phyloP scores from a whole-genome alignment of 1,140 invertebrate species.

The Meloidogyne chitwoodi region DNA sequence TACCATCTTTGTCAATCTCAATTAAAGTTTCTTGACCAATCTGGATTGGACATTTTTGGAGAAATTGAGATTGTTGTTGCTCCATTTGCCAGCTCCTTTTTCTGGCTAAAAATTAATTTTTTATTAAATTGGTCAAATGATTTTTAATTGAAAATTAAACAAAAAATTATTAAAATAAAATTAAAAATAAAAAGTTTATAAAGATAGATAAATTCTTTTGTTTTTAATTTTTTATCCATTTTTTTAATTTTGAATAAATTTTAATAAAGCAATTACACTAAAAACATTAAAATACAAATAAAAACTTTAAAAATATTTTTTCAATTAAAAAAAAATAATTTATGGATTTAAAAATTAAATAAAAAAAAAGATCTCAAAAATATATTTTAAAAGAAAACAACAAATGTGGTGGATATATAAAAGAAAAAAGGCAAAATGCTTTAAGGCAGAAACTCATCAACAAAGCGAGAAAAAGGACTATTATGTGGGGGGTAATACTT shows the following conservation, averaged over 20 bases:
- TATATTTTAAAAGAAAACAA: background rate
- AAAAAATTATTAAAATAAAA: too few species aligned
- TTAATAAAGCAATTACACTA: too few species aligned
- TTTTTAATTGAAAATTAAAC: background rate
- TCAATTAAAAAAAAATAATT: too few species aligned
- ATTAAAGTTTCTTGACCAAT: slow-evolving; percentile 57
- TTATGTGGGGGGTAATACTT: background rate
- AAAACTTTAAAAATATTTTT: too few species aligned
- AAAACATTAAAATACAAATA: too few species aligned
- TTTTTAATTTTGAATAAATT: too few species aligned
- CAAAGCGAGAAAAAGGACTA: background rate
- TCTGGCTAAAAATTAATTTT: slow-evolving; percentile 41
- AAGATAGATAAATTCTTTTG: too few species aligned
- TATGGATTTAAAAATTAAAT: background rate
- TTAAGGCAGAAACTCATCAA: background rate
- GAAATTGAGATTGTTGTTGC: slow-evolving; percentile 17
- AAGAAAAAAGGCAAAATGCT: background rate
- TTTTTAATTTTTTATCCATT: too few species aligned
- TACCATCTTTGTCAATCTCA: slow-evolving; percentile 58
- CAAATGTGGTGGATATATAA: background rate
- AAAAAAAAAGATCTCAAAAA: background rate
- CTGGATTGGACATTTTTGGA: slow-evolving; percentile 38
- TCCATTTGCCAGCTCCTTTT: slow-evolving; percentile 57
- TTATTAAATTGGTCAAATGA: background rate
- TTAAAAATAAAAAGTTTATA: too few species aligned